Base-by-base conservation (phyloP, 1,140 invertebrate species). In the Tachypleus tridentatus region DNA sequence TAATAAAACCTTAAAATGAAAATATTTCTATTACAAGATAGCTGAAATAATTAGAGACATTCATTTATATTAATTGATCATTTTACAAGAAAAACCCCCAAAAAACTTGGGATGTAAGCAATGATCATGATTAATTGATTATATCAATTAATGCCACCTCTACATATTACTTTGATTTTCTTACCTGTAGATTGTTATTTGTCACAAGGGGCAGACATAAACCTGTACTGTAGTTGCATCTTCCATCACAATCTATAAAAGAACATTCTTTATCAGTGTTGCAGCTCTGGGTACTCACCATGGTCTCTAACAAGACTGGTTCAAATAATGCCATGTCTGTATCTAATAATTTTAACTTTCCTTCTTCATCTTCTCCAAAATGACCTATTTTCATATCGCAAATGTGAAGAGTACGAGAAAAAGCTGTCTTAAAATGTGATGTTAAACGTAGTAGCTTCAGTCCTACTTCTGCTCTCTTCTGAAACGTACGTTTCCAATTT, bases 301-400 rank as follows among this genome's bases (percentile, higher is more conserved):
- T 77, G 4, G 81, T 72, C 49, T 72, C 72, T 66, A 76, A 75
- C 47, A 80, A 74, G 4, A 82, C 71, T 4, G 76, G 75, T 65
- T 73, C 74, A 4, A 82, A 79, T 67, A 80, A 79, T 3, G 82
- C 80, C 4, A 78, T 76, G 70, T 85, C 83, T 48, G 83, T 72
- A 74, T 86, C 83, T 54, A 86, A 73, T 62, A 84, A 81, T 74
- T 84, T 76, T 6, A 78, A 68, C 5, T 66, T 59, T 3, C 77
- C 78, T 54, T 80, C 78, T 4, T 76, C 72, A 7, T 79, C 76
- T 0, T 85, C 64, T 4, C 85, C 85, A 75, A 87, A 87, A 72
- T 87, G 83, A 57, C 81, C 79, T 49, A 82, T 76, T 74, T 86
- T 85, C 0, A 87, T 76, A 74, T 86, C 84, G 74, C 85, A 87